These are phyloP conservation scores for Neotoma lepida DNA, from an alignment of 2,113 vertebrate species.

Conservation along the genomic window DNA sequence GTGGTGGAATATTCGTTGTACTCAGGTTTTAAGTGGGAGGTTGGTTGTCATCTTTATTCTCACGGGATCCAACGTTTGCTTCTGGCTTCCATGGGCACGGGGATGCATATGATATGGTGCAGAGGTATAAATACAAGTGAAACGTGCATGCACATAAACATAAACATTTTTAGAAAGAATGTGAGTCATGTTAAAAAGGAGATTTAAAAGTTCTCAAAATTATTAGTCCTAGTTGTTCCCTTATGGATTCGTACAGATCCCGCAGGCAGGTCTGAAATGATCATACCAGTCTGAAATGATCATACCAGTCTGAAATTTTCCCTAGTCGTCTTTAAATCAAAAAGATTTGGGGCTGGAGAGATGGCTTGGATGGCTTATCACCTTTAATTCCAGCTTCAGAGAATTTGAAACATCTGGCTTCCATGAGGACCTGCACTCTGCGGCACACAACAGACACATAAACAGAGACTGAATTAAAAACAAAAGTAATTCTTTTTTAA, in stretches of 20 bases:
- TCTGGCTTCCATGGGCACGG: background rate
- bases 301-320: background rate
- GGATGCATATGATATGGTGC: background rate
- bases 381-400: background rate
- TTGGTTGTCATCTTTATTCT: background rate
- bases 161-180: background rate
- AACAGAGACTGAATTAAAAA: background rate
- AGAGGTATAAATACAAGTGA: background rate
- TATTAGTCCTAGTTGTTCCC: background rate
- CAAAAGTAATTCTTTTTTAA: background rate
- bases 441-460: background rate
- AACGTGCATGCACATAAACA: background rate
- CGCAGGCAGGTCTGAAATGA: background rate
- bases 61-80: background rate
- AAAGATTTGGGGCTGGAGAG: background rate
- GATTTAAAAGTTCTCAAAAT: background rate
- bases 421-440: background rate
- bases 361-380: background rate
- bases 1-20: background rate
- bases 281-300: background rate
- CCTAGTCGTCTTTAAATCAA: background rate
- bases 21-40: background rate
- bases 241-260: too few relatives aligned
- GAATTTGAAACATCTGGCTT: background rate
- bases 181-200: background rate